Conservation (phyloP, 2,797 vertebrate species). For the Picus viridis region DNA sequence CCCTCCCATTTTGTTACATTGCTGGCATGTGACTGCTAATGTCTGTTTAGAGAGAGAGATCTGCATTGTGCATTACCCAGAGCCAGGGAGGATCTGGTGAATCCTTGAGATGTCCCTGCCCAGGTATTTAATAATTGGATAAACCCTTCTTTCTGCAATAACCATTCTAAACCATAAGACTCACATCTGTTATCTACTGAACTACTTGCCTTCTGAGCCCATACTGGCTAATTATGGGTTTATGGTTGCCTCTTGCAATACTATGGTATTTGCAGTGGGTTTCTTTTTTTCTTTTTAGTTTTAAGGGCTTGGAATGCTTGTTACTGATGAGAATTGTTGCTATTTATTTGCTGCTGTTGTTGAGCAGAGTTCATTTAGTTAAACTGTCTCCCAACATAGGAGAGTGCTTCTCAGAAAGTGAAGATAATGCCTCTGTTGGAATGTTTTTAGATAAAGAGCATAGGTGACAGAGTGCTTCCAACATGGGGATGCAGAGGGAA, state of each 20-base stretch:
- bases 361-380: slow-evolving; percentile 26
- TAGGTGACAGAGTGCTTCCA: background rate
- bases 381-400: background rate
- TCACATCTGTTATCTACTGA: background rate
- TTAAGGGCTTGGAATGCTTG: background rate
- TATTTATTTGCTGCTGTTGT: slow-evolving; percentile 23
- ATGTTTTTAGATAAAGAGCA: background rate
- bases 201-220: slow-evolving; percentile 10
- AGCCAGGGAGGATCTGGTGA: background rate
- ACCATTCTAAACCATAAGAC: background rate
- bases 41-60: background rate
- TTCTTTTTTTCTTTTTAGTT: background rate
- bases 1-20: background rate
- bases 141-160: background rate
- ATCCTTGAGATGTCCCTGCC: background rate
- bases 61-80: background rate
- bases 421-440: slow-evolving; percentile 3
- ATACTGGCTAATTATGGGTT: background rate
- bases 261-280: background rate
- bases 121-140: background rate
- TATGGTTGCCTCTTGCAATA: background rate
- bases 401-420: background rate
- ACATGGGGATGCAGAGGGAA: background rate
- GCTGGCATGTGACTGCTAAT: background rate
- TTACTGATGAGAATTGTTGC: background rate